phyloP scores from a whole-genome alignment of 1,140 invertebrate species.

The Acromyrmex echinatior region DNA sequence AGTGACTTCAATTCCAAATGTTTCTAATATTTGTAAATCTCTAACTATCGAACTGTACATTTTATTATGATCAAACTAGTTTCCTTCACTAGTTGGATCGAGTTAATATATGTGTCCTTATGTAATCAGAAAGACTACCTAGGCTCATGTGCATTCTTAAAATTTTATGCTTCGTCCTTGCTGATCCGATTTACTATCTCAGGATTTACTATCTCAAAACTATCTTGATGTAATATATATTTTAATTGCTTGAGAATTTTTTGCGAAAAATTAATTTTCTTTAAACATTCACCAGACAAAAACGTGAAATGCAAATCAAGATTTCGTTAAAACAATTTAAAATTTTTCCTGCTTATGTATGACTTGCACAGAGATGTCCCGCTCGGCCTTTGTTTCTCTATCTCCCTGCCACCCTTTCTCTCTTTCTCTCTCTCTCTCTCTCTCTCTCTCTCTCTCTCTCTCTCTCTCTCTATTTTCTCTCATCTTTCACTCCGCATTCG shows the following conservation, averaged over 20 bases:
- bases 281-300: background rate
- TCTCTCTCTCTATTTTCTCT: conserved; percentile 7
- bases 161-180: background rate
- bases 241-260: background rate
- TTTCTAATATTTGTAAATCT: background rate
- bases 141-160: background rate
- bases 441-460: background rate
- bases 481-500: conserved; percentile 60
- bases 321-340: conserved; percentile 13
- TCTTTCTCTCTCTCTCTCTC: conserved; percentile 7
- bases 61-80: background rate
- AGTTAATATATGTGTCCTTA: background rate
- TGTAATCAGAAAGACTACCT: background rate
- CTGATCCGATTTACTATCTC: background rate
- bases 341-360: conserved; percentile 34
- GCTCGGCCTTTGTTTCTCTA: background rate
- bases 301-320: background rate
- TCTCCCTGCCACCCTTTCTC: background rate
- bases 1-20: background rate
- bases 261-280: background rate
- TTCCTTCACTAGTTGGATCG: background rate
- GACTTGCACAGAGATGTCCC: background rate
- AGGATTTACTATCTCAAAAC: background rate
- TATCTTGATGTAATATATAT: background rate
- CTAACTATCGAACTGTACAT: background rate